Evolutionary conservation across 2,797 vertebrate genomes (phyloP).

Genomic region (Rallus crepitans): DNA sequence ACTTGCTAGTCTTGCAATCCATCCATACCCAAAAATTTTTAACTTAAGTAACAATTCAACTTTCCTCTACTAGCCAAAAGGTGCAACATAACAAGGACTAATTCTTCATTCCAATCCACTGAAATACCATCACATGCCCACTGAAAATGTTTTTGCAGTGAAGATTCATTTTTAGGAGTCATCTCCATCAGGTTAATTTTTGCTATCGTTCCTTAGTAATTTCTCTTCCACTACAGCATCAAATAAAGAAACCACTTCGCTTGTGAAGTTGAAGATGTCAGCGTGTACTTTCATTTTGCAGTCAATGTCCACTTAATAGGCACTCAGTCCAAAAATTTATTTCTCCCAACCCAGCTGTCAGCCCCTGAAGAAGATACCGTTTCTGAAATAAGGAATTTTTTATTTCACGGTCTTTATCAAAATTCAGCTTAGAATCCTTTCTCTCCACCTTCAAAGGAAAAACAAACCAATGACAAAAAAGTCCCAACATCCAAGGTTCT

Average conservation of each 20-base stretch:
- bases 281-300: not conserved
- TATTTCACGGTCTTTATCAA: not conserved
- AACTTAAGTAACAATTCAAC: not conserved
- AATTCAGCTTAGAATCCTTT: not conserved
- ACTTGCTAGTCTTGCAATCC: not conserved
- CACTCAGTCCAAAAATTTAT: not conserved
- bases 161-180: not conserved
- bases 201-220: not conserved
- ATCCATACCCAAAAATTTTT: not conserved
- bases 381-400: not conserved
- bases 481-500: not conserved
- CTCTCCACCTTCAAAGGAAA: not conserved
- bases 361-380: not conserved
- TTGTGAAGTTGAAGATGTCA: not conserved
- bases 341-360: not conserved
- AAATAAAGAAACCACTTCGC: not conserved
- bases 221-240: not conserved
- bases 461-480: not conserved
- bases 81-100: not conserved
- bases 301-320: not conserved
- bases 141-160: not conserved
- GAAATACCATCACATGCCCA: not conserved
- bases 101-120: not conserved
- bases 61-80: not conserved
- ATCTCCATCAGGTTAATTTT: not conserved